These are phyloP conservation scores for Cichladusa arquata DNA, from an alignment of 2,113 vertebrate genomes.

Conservation along the genomic window DNA sequence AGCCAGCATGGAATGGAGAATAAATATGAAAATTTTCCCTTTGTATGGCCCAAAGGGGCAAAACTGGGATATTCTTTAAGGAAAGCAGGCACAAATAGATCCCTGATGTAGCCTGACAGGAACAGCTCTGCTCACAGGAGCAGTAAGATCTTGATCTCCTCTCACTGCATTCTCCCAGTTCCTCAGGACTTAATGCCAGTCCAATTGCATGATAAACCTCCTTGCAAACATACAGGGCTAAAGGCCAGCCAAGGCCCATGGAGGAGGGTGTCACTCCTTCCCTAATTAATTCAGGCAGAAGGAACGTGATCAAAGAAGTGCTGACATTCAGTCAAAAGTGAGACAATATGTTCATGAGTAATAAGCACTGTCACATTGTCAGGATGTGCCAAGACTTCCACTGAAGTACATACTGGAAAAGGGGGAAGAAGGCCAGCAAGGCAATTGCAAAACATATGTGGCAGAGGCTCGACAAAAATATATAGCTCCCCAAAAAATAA, in stretches of 20 bases:
- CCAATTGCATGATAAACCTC: neutral
- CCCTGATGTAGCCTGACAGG: neutral
- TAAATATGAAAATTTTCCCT: neutral
- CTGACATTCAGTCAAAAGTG: slow-evolving; percentile 36
- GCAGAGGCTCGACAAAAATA: neutral
- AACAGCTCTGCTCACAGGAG: neutral
- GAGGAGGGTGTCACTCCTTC: neutral
- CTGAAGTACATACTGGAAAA: slow-evolving; percentile 6
- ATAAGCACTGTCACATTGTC: neutral
- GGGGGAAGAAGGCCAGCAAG: neutral
- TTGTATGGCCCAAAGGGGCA: neutral
- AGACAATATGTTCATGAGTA: slow-evolving; percentile 45
- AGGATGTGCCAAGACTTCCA: slow-evolving; percentile 23
- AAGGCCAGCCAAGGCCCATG: neutral
- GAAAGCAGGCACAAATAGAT: neutral
- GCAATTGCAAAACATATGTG: slow-evolving; percentile 23
- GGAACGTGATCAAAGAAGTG: slow-evolving; percentile 34
- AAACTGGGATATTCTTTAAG: neutral
- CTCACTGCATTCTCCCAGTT: neutral
- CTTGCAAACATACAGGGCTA: neutral
- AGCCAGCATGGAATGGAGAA: neutral
- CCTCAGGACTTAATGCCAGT: neutral
- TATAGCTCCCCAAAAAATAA: neutral
- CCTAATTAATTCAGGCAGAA: slow-evolving; percentile 25
- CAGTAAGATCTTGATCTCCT: neutral